A percentile compares a stretch with the other conserved stretches of the same genome.
phyloP scores from a whole-genome alignment of 1,140 invertebrate species.

The Lordiphosa stackelbergi region DNA sequence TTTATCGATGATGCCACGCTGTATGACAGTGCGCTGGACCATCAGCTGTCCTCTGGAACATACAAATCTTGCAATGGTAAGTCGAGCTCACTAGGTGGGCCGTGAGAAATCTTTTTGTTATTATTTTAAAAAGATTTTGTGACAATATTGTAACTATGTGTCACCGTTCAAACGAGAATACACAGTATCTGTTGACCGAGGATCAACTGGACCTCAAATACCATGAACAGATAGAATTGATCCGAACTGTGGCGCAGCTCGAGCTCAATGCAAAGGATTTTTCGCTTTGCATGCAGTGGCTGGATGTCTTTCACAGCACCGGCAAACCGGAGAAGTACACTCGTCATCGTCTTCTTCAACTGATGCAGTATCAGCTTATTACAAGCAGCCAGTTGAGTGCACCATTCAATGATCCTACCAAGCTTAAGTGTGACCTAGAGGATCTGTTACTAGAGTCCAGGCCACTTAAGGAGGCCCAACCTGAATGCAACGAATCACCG shows the following conservation, averaged over 20 bases:
- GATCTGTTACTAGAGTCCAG: neutral
- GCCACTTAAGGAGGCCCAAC: too few species aligned
- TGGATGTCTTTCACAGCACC: conserved; percentile 1
- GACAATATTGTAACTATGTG: neutral
- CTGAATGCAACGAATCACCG: neutral
- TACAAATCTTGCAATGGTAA: conserved; percentile 68
- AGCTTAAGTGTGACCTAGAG: conserved; percentile 1
- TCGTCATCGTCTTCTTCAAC: neutral
- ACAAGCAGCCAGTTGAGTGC: neutral
- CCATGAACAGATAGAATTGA: neutral
- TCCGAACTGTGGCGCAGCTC: neutral
- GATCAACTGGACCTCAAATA: neutral
- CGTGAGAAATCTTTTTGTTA: conserved; percentile 5
- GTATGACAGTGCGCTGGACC: conserved; percentile 66
- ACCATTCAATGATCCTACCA: neutral
- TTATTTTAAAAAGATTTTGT: neutral
- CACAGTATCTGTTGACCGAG: neutral
- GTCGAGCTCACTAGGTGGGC: conserved; percentile 12
- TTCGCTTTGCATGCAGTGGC: conserved; percentile 17
- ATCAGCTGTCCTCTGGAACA: conserved; percentile 54
- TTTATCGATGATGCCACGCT: conserved; percentile 47
- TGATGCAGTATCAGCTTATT: conserved; percentile 11
- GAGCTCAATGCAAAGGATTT: neutral
- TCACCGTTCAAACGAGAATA: neutral
- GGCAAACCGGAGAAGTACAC: neutral